Evolutionary conservation across 2,888 invertebrate species (phyloP).

Genomic region (Trichopria drosophilae): DNA sequence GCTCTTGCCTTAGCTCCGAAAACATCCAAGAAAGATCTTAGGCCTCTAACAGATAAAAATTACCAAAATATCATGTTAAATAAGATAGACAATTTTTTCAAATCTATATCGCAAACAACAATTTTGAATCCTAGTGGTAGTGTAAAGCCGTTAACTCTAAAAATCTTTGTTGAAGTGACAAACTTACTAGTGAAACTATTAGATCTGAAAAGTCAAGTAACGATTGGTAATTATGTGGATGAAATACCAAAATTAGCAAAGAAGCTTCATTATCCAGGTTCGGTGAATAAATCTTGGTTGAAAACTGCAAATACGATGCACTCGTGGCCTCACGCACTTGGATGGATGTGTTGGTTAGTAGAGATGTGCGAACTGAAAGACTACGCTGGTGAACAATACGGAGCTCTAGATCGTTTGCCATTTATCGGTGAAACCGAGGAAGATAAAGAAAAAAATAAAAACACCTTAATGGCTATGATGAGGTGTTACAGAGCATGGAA

Average conservation of each 20-base stretch:
- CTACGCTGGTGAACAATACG: conserved; percentile 42
- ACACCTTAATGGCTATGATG: conserved; percentile 40
- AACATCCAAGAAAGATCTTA: conserved; percentile 46
- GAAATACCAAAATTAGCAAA: conserved; percentile 62
- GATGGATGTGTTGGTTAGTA: conserved; percentile 62
- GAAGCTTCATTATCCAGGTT: conserved; percentile 63
- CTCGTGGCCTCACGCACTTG: conserved; percentile 64
- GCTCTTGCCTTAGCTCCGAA: conserved; percentile 41
- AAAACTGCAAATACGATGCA: conserved; percentile 65
- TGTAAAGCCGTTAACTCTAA: conserved; percentile 49
- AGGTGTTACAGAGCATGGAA: conserved; percentile 49
- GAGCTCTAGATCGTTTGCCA: conserved; percentile 45
- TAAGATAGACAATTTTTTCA: conserved; percentile 49
- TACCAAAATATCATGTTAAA: conserved; percentile 48
- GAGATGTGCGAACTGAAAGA: conserved; percentile 59
- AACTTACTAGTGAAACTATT: conserved; percentile 43
- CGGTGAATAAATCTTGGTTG: conserved; percentile 64
- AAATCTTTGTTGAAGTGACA: conserved; percentile 50
- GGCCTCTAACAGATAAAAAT: conserved; percentile 48
- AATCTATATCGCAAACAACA: conserved; percentile 32
- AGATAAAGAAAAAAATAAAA: conserved; percentile 31
- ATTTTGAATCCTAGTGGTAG: conserved; percentile 49
- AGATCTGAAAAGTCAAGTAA: conserved; percentile 43
- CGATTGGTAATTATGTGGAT: conserved; percentile 48
- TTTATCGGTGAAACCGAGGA: conserved; percentile 39